A percentile compares a stretch with the other conserved stretches of the same genome.
Evolutionary conservation across 2,888 invertebrate genomes (phyloP).

Genomic region (Corythucha ciliata): DNA sequence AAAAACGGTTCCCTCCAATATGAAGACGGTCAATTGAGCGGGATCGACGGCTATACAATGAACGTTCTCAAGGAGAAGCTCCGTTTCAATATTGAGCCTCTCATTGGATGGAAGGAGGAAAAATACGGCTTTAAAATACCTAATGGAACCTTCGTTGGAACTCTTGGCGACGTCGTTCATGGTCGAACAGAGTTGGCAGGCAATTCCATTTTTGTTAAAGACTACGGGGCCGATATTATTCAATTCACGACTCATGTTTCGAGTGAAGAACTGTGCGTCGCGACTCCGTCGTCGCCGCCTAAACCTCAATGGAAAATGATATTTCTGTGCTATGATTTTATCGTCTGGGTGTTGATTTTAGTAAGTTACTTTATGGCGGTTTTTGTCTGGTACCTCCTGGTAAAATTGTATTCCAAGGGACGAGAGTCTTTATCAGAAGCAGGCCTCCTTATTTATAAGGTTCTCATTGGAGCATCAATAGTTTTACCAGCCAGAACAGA

Average conservation of each 20-base stretch:
- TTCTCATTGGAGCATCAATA: neutral
- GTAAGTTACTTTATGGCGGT: neutral
- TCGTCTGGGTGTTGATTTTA: neutral
- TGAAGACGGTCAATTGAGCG: neutral
- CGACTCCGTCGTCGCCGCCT: neutral
- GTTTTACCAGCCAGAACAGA: neutral
- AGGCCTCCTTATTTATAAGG: neutral
- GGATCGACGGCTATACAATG: neutral
- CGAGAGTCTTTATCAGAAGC: too few species aligned
- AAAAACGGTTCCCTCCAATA: too few species aligned
- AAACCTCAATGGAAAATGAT: conserved; percentile 5
- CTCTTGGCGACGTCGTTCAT: conserved; percentile 2
- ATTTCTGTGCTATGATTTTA: neutral
- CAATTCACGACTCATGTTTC: neutral
- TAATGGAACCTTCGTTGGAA: conserved; percentile 2
- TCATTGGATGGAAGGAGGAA: too few species aligned
- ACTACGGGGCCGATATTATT: neutral
- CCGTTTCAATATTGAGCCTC: neutral
- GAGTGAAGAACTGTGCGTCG: neutral
- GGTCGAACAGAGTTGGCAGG: neutral
- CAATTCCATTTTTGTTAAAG: conserved; percentile 6
- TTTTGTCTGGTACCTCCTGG: neutral
- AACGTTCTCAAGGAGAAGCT: neutral
- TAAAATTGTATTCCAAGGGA: neutral
- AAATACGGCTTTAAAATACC: neutral